Evolutionary conservation across 2,797 vertebrate genomes (phyloP), one percentile per base, ranked within the genome.

Genomic region (Chelonia mydas): DNA sequence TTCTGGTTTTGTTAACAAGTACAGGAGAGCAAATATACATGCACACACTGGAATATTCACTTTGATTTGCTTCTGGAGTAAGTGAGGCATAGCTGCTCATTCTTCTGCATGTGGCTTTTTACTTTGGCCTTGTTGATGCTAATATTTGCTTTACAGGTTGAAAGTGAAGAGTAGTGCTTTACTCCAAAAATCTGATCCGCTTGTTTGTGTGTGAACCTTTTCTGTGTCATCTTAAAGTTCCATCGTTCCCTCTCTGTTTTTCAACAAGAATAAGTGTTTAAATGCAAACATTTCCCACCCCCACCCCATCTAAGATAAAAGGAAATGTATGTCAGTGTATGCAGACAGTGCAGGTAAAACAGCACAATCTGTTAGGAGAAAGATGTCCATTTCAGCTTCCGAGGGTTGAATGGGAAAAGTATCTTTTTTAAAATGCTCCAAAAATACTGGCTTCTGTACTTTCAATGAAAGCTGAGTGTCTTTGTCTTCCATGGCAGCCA

Each of bases 1-100:
- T 97, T 98, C 98, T 98, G 97, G 98, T 95, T 97, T 97, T 96
- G 94, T 97, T 97, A 98, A 77, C 88, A 79, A 92, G 95, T 97
- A 96, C 97, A 96, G 96, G 96, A 95, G 92, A 87, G 95, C 94
- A 90, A 97, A 97, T 65, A 16, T 33, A 61, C 91, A 98, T 97
- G 97, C 95, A 95, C 94, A 81, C 86, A 90, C 81, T 57, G 33
- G 95, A 95, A 89, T 97, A 96, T 97, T 97, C 97, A 72, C 84
- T 97, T 97, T 95, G 95, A 97, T 95, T 96, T 96, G 93, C 97
- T 97, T 96, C 96, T 94, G 93, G 94, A 98, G 93, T 91, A 94
- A 97, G 97, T 79, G 96, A 97, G 97, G 97, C 97, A 92, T 87
- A 92, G 87, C 93, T 80, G 4, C 93, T 96, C 90, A 90, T 97